Evolutionary conservation across 2,113 vertebrate species (phyloP), one percentile per base, ranked within the genome.

Genomic region (Carassius auratus): DNA sequence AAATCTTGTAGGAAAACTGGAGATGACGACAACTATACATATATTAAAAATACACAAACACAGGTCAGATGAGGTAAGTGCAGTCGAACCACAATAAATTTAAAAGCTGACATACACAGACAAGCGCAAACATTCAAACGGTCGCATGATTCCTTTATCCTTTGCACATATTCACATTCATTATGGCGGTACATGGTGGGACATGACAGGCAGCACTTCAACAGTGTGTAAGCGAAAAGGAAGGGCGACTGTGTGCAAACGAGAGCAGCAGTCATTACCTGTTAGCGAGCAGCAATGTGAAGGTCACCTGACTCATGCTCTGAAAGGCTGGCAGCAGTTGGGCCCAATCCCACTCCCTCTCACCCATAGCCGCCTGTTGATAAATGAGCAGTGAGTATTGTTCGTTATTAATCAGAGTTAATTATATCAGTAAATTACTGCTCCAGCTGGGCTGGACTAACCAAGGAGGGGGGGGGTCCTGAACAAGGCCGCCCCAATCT

Each of bases 401-500:
- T 97, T 96, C 95, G 95, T 96, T 96, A 97, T 98, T 97, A 97
- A 98, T 98, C 96, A 96, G 93, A 94, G 94, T 96, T 97, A 98
- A 97, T 95, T 95, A 91, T 94, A 96, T 95, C 93, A 96, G 94
- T 96, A 96, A 95, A 97, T 97, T 96, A 97, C 94, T 93, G 93
- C 94, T 95, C 94, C 96, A 97, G 95, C 95, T 96, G 96, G 92
- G 92, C 95, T 92, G 94, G 92, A 96, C 95, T 95, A 96, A 97
- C 95, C 94, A 96, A 95, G 93, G 93, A 96, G 94, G 93, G 93
- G 93, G 93, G 93, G 93, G 87, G 90, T 93, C 91, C 93, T 91
- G 91, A 96, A 93, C 89, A 94, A 95, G 94, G 93, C 94, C 93
- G 94, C 76, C 83, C 91, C 90, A 92, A 91, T 86, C 90, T 92